Evolutionary conservation across 1,140 invertebrate genomes (phyloP), one percentile per base, ranked within the genome.

Genomic region (Probaryconus sp.): DNA sequence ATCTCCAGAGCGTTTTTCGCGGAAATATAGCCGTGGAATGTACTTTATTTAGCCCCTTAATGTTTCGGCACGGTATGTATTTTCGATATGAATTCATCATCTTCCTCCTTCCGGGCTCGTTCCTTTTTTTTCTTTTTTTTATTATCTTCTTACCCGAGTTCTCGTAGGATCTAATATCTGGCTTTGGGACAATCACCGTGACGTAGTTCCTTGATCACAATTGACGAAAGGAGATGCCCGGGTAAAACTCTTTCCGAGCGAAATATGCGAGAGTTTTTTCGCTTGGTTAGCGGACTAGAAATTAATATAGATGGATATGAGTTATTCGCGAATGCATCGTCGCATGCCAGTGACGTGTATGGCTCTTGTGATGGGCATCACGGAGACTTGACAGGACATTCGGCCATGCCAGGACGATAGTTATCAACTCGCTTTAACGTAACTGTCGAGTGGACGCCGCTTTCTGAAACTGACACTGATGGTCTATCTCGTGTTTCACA

Each of bases 381-480:
- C 21, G 75, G 47, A 70, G 26, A 77, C 77, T 77, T 83, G 82
- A 84, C 82, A 82, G 82, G 77, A 82, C 78, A 81, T 85, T 81
- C 76, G 79, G 72, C 69, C 61, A 45, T 56, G 38, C 65, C 11
- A 79, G 71, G 65, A 75, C 81, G 80, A 81, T 84, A 80, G 81
- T 83, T 81, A 82, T 83, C 81, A 83, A 81, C 77, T 77, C 79
- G 76, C 79, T 84, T 85, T 83, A 83, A 80, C 81, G 80, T 83
- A 82, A 83, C 78, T 86, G 79, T 83, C 81, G 79, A 84, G 82
- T 81, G 81, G 82, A 82, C 78, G 76, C 63, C 75, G 80, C 76
- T 82, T 80, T 80, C 81, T 85, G 84, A 81, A 84, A 83, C 78
- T 85, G 84, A 85, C 84, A 80, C 76, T 85, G 84, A 85, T 85